Conservation (phyloP, 1,140 invertebrate species). For the Camponotus vicinus region DNA sequence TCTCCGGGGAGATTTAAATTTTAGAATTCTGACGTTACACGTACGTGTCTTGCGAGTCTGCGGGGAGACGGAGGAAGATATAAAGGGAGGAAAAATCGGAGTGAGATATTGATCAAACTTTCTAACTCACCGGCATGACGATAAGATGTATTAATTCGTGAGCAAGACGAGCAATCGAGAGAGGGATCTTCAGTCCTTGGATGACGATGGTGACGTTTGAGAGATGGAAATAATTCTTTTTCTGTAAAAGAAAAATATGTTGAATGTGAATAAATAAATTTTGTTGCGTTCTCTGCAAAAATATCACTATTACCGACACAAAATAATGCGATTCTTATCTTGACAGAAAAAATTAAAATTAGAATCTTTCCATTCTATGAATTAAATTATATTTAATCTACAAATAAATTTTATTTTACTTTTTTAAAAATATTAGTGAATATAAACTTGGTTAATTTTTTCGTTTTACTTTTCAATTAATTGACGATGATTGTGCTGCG, state of each 20-base stretch:
- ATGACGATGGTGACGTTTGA: constrained; percentile 35
- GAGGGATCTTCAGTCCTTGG: constrained; percentile 30
- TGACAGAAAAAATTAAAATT: background rate
- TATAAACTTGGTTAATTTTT: background rate
- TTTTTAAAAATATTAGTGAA: background rate
- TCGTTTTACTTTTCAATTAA: background rate
- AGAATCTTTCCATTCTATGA: background rate
- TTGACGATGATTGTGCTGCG: background rate
- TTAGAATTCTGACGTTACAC: constrained; percentile 70
- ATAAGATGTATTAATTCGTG: constrained; percentile 64
- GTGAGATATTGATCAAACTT: constrained; percentile 60
- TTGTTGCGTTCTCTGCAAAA: constrained; percentile 3
- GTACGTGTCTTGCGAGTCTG: constrained; percentile 61
- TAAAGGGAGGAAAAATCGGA: background rate
- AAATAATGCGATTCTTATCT: constrained; percentile 18
- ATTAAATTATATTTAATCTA: background rate
- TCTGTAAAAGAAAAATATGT: background rate
- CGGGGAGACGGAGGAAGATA: constrained; percentile 17
- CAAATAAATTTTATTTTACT: background rate
- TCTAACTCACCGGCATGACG: constrained; percentile 69
- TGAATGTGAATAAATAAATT: constrained; percentile 16
- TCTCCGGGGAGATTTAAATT: constrained; percentile 80
- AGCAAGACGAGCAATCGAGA: constrained; percentile 58
- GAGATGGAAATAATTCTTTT: constrained; percentile 54
- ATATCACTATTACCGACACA: background rate